Base-by-base conservation (phyloP, 2,113 vertebrate genomes). In the Oophaga pumilio region DNA sequence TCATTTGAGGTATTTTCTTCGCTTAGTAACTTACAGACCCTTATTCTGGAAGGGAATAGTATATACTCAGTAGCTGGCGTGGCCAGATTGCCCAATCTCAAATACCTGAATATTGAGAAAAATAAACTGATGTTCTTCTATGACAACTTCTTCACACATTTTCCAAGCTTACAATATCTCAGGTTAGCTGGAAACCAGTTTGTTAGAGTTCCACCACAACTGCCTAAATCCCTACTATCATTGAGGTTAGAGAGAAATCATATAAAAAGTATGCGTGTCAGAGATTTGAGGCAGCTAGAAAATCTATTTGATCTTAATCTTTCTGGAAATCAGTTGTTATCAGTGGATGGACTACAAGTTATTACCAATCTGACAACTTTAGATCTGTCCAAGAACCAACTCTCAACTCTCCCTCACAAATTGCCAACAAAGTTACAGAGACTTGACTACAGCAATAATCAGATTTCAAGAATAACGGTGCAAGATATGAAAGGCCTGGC, bases 161-260 rank as follows among this genome's bases (percentile, higher is more conserved):
- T 96, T 33, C 90, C 93, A 84, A 92, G 89, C 85, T 90, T 97
- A 80, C 91, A 91, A 7, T 95, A 93, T 77, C 93, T 97, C 76
- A 93, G 93, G 88, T 91, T 97, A 89, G 94, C 94, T 69, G 92
- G 93, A 43, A 97, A 97, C 76, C 90, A 91, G 68, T 91, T 97
- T 73, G 90, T 91, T 14, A 93, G 92, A 91, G 90, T 95, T 9
- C 95, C 96, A 43, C 84, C 86, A 77, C 92, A 93, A 73, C 91
- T 97, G 82, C 96, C 96, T 22, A 93, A 89, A 86, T 92, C 94
- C 43, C 91, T 96, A 86, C 83, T 93, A 43, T 93, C 94, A 60
- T 91, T 97, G 89, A 95, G 93, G 89, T 88, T 97, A 91, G 95
- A 96, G 89, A 94, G 93, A 91, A 97, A 96, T 82, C 91, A 91